A percentile compares a stretch with the other conserved stretches of the same genome.
Conservation (phyloP, 2,113 vertebrate genomes). For the Catharus fuscescens region DNA sequence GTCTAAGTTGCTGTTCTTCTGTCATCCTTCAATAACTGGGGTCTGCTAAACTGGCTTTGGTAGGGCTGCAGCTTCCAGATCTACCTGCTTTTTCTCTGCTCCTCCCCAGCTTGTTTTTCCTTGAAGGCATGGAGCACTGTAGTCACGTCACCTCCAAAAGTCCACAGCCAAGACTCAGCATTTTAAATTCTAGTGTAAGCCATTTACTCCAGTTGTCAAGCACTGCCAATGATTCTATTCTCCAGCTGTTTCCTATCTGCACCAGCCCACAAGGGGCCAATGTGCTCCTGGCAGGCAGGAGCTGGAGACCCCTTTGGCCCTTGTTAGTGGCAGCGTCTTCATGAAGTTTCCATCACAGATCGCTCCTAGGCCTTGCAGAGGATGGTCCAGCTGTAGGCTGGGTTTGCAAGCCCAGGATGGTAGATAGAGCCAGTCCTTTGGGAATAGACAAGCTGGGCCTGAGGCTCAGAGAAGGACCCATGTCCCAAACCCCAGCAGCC, state of each 20-base stretch:
- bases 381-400: neutral
- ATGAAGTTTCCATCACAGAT: neutral
- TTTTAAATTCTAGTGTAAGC: neutral
- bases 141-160: neutral
- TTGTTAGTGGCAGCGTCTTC: neutral
- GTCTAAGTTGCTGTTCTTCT: neutral
- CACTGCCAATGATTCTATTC: neutral
- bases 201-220: neutral
- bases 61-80: neutral
- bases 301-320: neutral
- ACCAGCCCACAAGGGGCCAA: neutral
- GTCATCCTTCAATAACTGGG: neutral
- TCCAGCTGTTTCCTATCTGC: neutral
- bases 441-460: neutral
- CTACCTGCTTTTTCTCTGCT: neutral
- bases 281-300: neutral
- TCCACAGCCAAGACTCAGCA: neutral
- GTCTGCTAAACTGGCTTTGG: neutral
- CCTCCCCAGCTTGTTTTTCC: neutral
- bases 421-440: neutral
- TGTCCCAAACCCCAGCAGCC: neutral
- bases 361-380: neutral
- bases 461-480: neutral
- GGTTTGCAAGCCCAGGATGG: neutral
- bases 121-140: neutral